Base-by-base conservation (phyloP, 2,888 invertebrate species). In the Tachina fera region DNA sequence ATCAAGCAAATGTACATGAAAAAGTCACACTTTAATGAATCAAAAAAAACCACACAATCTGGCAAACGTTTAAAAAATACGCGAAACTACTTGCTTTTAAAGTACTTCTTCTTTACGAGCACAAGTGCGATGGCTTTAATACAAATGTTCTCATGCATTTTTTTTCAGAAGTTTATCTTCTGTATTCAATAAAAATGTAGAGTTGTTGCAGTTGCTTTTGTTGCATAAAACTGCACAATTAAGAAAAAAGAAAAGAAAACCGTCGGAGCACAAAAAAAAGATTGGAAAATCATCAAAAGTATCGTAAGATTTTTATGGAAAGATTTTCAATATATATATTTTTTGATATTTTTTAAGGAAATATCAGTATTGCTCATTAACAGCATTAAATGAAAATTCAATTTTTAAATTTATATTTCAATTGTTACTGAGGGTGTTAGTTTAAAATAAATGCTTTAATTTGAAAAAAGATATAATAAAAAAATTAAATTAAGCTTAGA, bases 11-110 rank as follows among this genome's bases (percentile, higher is more conserved):
- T 56, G 16, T 11, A 39, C 9, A 58, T 19, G 16, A 45, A 76
- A 61, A 31, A 63, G 14, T 51, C 19, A 10, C 45, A 60, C 10
- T 60, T 60, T 77, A 68, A 68, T 67, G 58, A 56, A 10, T 58
- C 6, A 60, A 61, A 51, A 74, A 39, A 49, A 43, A 31, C 9
- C n/a, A 51, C 31, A 60, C n/a, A n/a, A 31, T 49, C 9, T 16
- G 19, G 19, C 6, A 56, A 10, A 58, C 6, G n/a, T 8, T 3
- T 13, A 71, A 10, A 19, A 9, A 41, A 9, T 13, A 31, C 9
- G 1, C 10, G 22, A 39, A 16, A 41, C 6, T 16, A 49, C 9
- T n/a, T 47, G 45, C 31, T 3, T 11, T 45, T 51, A 5, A 56
- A 70, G 70, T 19, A 53, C 49, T 67, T 9, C 43, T 39, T 51